Evolutionary conservation across 2,797 vertebrate species (phyloP).

Genomic region (Catostomus latipinnis): DNA sequence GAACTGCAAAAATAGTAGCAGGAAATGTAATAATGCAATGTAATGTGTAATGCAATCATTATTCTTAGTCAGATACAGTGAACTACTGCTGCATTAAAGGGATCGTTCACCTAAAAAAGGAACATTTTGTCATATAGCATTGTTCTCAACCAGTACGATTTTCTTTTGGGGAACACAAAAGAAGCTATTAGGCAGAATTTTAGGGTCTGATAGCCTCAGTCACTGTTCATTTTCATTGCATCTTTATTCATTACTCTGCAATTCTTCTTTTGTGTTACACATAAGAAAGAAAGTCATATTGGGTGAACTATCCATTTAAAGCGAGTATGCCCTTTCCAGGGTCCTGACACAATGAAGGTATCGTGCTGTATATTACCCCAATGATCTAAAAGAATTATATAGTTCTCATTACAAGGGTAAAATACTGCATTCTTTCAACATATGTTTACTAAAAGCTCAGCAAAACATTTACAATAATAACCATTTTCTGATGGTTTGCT

Average conservation of each 20-base stretch:
- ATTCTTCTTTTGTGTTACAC: too few relatives aligned
- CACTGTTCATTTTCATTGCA: too few relatives aligned
- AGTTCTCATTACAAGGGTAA: background rate
- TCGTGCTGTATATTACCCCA: background rate
- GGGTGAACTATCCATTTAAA: too few relatives aligned
- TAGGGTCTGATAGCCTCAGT: too few relatives aligned
- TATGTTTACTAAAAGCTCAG: background rate
- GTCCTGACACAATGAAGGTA: background rate
- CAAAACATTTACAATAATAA: background rate
- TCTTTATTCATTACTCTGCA: too few relatives aligned
- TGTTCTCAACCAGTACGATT: too few relatives aligned
- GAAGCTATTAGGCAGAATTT: too few relatives aligned
- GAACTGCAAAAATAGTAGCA: slow-evolving; percentile 15
- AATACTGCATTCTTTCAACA: background rate
- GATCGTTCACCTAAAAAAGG: too few relatives aligned
- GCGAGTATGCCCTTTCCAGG: background rate
- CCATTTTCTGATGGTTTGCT: slow-evolving; percentile 4
- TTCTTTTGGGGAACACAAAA: too few relatives aligned
- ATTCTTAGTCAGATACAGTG: background rate
- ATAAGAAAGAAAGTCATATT: too few relatives aligned
- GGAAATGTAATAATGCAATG: slow-evolving; percentile 29
- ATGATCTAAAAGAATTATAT: background rate
- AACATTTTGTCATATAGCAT: too few relatives aligned
- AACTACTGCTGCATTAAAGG: background rate
- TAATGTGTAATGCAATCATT: slow-evolving; percentile 19